A percentile compares a stretch with the other conserved stretches of the same genome.
Conservation (phyloP, 2,888 invertebrate species). For the Drosophila kuntzei region DNA sequence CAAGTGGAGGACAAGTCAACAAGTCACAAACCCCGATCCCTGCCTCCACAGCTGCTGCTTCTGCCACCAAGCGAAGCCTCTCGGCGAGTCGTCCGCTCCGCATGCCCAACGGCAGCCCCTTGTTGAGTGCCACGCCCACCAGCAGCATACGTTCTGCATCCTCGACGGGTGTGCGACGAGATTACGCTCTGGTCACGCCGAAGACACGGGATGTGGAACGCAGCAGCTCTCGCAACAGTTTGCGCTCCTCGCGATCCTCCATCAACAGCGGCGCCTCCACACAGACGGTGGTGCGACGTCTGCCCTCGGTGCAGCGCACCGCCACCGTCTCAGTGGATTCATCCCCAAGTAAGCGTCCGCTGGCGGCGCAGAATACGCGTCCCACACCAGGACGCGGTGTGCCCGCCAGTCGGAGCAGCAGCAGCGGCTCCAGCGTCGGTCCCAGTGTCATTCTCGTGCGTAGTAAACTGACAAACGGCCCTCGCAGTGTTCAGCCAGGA, state of each 20-base stretch:
- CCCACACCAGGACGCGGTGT: conserved; percentile 81
- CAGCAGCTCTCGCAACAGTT: conserved; percentile 91
- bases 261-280: conserved; percentile 92
- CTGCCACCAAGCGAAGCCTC: conserved; percentile 57
- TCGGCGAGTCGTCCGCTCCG: conserved; percentile 87
- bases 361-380: conserved; percentile 86
- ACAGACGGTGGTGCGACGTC: conserved; percentile 92
- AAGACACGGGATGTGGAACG: conserved; percentile 89
- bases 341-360: conserved; percentile 85
- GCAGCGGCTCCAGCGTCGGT: conserved; percentile 88
- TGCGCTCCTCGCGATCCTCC: conserved; percentile 93
- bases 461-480: conserved; percentile 55
- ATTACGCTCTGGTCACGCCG: conserved; percentile 50
- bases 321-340: conserved; percentile 84
- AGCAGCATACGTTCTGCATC: conserved; percentile 84
- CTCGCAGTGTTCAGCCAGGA: conserved; percentile 28
- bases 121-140: conserved; percentile 88
- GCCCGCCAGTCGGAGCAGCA: conserved; percentile 87
- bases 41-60: conserved; percentile 17
- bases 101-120: conserved; percentile 86
- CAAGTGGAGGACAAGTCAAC: conserved; percentile 9
- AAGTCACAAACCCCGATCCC: conserved; percentile 63
- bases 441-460: conserved; percentile 83
- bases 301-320: conserved; percentile 85
- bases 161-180: conserved; percentile 53